These are phyloP conservation scores for Sinella curviseta DNA, from an alignment of 1,140 invertebrate species.

Conservation along the genomic window DNA sequence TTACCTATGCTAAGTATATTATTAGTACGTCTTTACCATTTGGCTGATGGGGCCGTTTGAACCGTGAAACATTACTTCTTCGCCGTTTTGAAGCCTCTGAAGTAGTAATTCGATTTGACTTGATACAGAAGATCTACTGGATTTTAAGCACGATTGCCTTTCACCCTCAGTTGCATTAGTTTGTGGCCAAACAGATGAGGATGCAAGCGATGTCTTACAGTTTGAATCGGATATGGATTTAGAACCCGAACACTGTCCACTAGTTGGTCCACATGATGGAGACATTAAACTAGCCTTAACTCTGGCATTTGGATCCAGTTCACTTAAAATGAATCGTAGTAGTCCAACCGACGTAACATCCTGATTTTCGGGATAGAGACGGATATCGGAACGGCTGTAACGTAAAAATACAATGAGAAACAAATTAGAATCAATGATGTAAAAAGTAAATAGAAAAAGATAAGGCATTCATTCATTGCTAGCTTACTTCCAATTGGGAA, in stretches of 20 bases:
- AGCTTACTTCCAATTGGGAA: conserved; percentile 28
- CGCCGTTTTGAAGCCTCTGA: conserved; percentile 4
- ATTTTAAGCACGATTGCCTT: background rate
- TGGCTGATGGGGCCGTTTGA: background rate
- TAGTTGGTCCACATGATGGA: conserved; percentile 31
- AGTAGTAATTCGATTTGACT: conserved; percentile 6
- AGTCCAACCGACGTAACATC: conserved; percentile 40
- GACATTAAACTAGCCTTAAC: conserved; percentile 36
- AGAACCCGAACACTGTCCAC: background rate
- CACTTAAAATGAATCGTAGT: conserved; percentile 42
- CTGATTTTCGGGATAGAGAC: conserved; percentile 38
- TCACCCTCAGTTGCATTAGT: background rate
- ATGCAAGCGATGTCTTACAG: background rate
- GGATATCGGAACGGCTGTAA: conserved; percentile 37
- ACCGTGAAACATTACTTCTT: background rate
- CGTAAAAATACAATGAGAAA: background rate
- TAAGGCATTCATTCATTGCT: background rate
- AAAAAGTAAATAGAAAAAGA: background rate
- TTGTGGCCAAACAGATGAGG: background rate
- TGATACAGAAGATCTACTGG: background rate
- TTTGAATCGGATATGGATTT: background rate
- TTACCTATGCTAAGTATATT: background rate
- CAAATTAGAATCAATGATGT: conserved; percentile 29
- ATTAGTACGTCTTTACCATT: background rate
- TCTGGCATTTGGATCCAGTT: conserved; percentile 40